Evolutionary conservation across 2,888 invertebrate genomes (phyloP).

Genomic region (Clitarchus hookeri): DNA sequence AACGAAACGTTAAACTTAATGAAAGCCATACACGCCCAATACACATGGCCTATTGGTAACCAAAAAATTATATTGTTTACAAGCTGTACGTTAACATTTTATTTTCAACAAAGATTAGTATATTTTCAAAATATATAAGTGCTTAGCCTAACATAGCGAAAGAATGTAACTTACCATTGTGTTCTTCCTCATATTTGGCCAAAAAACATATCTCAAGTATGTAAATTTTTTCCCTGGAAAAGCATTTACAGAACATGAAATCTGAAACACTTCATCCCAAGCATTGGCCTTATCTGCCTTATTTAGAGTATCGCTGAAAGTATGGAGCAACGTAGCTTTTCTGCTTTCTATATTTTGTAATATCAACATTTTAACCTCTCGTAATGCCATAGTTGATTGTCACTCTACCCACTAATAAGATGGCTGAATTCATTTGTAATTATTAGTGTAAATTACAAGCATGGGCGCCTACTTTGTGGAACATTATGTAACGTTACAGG

Average conservation of each 20-base stretch:
- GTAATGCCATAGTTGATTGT: background rate
- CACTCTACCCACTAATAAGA: background rate
- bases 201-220: conserved; percentile 15
- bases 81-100: background rate
- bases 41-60: background rate
- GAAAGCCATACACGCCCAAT: too few relatives aligned
- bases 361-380: conserved; percentile 1
- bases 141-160: too few relatives aligned
- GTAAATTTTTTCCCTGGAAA: conserved; percentile 2
- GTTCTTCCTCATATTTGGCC: conserved; percentile 16
- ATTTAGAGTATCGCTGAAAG: background rate
- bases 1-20: background rate
- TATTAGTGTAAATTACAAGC: background rate
- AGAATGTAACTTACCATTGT: conserved; percentile 16
- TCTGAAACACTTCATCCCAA: background rate
- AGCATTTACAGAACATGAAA: background rate
- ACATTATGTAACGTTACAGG: background rate
- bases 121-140: background rate
- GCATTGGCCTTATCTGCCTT: background rate
- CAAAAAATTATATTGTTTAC: background rate
- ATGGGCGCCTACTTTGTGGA: background rate
- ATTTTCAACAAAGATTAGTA: background rate
- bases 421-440: background rate
- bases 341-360: background rate
- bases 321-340: background rate